Evolutionary conservation across 1,140 invertebrate genomes (phyloP).

Genomic region (Ylistrum balloti): DNA sequence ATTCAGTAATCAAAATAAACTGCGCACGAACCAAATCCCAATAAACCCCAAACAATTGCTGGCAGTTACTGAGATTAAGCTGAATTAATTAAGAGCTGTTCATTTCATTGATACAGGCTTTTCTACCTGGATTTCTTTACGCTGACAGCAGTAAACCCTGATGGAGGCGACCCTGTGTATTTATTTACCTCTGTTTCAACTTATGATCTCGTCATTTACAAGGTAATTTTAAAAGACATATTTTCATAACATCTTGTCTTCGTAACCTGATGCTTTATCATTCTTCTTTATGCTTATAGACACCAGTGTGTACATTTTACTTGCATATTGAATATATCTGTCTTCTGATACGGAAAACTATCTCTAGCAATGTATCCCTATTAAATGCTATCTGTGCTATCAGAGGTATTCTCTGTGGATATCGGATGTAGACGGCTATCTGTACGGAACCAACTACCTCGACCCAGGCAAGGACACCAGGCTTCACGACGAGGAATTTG

Average conservation of each 20-base stretch:
- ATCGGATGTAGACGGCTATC: background rate
- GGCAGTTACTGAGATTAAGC: too few relatives aligned
- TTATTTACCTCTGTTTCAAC: background rate
- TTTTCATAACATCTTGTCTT: too few relatives aligned
- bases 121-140: background rate
- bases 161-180: background rate
- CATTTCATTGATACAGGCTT: background rate
- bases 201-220: background rate
- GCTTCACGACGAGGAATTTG: background rate
- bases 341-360: too few relatives aligned
- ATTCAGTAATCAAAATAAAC: too few relatives aligned
- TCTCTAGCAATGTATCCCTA: background rate
- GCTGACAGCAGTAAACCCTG: background rate
- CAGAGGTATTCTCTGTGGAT: conserved; percentile 7
- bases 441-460: background rate
- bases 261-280: too few relatives aligned
- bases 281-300: too few relatives aligned
- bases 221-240: background rate
- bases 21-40: too few relatives aligned
- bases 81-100: background rate
- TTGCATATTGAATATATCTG: too few relatives aligned
- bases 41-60: too few relatives aligned
- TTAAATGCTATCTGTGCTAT: background rate
- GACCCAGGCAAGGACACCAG: background rate
- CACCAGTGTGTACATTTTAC: too few relatives aligned